Percentiles rank a stretch among this genome's conserved stretches.
Conservation (phyloP, 2,888 invertebrate species). For the Lypha dubia region DNA sequence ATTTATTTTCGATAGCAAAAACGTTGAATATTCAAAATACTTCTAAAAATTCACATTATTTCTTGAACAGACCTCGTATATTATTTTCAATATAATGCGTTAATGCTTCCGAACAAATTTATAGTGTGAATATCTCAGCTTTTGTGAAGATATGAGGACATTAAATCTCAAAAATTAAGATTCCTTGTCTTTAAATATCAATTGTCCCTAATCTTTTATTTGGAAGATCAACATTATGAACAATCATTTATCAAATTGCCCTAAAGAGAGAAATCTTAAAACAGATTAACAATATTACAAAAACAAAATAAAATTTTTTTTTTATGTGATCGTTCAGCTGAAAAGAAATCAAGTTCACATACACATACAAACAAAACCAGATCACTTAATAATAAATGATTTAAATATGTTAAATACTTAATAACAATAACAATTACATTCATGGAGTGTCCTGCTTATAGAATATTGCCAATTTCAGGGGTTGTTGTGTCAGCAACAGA, state of each 20-base stretch:
- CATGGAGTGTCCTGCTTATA: slow-evolving; percentile 53
- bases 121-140: too few species aligned
- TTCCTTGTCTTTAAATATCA: slow-evolving; percentile 11
- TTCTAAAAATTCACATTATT: too few species aligned
- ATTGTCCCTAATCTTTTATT: slow-evolving; percentile 33
- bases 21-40: too few species aligned
- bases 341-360: background rate
- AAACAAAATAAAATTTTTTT: slow-evolving; percentile 31
- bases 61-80: too few species aligned
- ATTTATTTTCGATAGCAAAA: too few species aligned
- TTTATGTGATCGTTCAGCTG: background rate
- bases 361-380: slow-evolving; percentile 48
- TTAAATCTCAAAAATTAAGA: slow-evolving; percentile 4
- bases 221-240: slow-evolving; percentile 48
- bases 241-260: slow-evolving; percentile 56
- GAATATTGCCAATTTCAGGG: slow-evolving; percentile 14
- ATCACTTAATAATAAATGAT: slow-evolving; percentile 78
- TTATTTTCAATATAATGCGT: too few species aligned
- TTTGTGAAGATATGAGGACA: too few species aligned
- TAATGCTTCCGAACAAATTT: too few species aligned
- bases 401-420: slow-evolving; percentile 77
- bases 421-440: slow-evolving; percentile 62
- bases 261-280: background rate
- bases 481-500: slow-evolving; percentile 26
- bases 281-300: background rate